Evolutionary conservation across 2,113 vertebrate species (phyloP).

Genomic region (Megaceryle torquata): DNA sequence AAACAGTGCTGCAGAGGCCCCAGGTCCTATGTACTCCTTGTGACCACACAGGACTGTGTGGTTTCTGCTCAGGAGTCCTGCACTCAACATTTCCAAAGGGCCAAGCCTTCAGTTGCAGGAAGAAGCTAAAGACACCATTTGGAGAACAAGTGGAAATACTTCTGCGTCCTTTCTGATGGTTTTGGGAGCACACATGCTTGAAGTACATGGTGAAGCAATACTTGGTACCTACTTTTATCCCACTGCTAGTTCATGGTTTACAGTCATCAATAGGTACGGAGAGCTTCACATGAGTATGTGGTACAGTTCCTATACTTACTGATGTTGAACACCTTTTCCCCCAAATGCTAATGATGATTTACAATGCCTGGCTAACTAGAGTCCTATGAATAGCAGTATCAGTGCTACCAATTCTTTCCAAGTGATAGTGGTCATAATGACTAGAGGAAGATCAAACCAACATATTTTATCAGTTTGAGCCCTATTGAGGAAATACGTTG

Average conservation of each 20-base stretch:
- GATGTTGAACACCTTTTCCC: neutral
- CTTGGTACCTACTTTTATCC: neutral
- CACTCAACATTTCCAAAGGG: neutral
- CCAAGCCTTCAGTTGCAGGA: neutral
- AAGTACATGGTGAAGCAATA: neutral
- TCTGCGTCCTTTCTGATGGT: neutral
- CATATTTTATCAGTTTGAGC: neutral
- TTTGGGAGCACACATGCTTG: neutral
- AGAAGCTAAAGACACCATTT: neutral
- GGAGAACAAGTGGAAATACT: neutral
- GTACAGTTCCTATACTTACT: neutral
- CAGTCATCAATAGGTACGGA: neutral
- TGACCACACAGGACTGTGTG: neutral
- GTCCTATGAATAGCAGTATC: neutral
- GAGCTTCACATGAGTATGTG: neutral
- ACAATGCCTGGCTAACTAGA: neutral
- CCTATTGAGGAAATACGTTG: accelerated
- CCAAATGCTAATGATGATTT: neutral
- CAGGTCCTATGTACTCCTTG: accelerated
- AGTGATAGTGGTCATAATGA: neutral
- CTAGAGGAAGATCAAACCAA: neutral
- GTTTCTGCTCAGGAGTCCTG: neutral
- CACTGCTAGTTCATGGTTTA: neutral
- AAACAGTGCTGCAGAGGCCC: neutral
- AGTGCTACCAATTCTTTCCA: neutral